These are phyloP conservation scores for Halocaridina rubra DNA, from an alignment of 2,888 invertebrate genomes.

Conservation along the genomic window DNA sequence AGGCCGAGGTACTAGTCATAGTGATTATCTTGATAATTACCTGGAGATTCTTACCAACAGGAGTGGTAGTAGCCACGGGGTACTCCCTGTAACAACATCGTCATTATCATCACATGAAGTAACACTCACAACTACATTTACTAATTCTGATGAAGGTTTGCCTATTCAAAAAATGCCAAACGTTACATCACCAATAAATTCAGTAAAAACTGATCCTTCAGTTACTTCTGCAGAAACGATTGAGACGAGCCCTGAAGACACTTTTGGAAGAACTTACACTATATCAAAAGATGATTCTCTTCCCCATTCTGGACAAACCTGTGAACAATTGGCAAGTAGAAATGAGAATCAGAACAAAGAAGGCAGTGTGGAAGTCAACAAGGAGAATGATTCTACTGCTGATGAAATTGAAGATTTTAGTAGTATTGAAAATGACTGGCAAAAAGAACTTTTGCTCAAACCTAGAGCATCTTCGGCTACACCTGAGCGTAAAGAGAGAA, in stretches of 20 bases:
- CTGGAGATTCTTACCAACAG: constrained; percentile 26
- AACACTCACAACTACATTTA: not conserved
- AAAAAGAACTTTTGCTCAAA: not conserved
- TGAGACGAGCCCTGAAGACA: not conserved
- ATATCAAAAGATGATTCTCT: too few relatives aligned
- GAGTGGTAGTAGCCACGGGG: constrained; percentile 5
- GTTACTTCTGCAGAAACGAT: not conserved
- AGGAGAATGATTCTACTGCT: not conserved
- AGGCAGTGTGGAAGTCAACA: not conserved
- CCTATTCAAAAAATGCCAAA: not conserved
- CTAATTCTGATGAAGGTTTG: not conserved
- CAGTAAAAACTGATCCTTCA: not conserved
- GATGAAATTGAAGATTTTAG: not conserved
- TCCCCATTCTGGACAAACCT: not conserved
- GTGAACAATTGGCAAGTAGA: not conserved
- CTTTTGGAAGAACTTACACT: not conserved
- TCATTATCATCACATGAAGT: not conserved
- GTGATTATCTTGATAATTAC: constrained; percentile 39
- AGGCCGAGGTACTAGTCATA: constrained; percentile 35
- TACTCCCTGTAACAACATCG: not conserved
- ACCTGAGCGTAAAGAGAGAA: constrained; percentile 3
- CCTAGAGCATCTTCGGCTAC: constrained; percentile 10
- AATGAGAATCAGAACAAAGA: too few relatives aligned
- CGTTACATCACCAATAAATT: not conserved
- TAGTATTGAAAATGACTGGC: not conserved